Base-by-base conservation (phyloP, 2,797 vertebrate species). In the Sebastes kiyomatsui region DNA sequence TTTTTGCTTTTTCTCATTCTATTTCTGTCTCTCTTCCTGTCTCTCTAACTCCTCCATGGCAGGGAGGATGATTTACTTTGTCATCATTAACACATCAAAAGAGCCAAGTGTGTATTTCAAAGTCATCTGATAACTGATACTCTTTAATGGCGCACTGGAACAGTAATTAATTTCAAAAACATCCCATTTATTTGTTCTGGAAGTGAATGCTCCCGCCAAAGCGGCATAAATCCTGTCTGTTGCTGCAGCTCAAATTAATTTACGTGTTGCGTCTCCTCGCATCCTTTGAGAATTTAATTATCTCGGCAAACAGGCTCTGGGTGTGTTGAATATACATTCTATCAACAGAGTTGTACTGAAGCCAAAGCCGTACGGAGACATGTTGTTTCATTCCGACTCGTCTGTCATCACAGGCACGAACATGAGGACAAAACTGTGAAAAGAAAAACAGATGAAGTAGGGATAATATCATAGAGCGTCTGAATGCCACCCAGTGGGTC, bases 241-340 rank as follows among this genome's bases (percentile, higher is more conserved):
- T 83, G 83, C 92, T 74, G 84, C 87, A 76, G 88, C 90, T 90
- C 92, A 93, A 92, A 94, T 92, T 92, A 94, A 94, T 94, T 93
- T 92, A 94, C 90, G 88, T 92, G 92, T 91, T 88, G 87, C 85
- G 81, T 94, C 90, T 94, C 89, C 83, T 84, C 75, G 77, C 91
- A 85, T 95, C 92, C 93, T 93, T 92, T 93, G 92, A 95, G 93
- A 93, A 94, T 94, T 91, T 93, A 94, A 94, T 95, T 95, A 95
- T 94, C 92, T 94, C 81, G 22, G 89, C 93, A 93, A 93, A 94
- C 92, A 94, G 93, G 80, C 93, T 87, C 81, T 85, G 90, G 90
- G 78, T 86, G 88, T 85, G 87, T 76, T 86, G 87, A 85, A 90
- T 88, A 87, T 93, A 92, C 84, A 60, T 92, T 83, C 80, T 79